Evolutionary conservation across 2,888 invertebrate genomes (phyloP), one percentile per base, ranked within the genome.

Genomic region (Neocrepidodera transversa): DNA sequence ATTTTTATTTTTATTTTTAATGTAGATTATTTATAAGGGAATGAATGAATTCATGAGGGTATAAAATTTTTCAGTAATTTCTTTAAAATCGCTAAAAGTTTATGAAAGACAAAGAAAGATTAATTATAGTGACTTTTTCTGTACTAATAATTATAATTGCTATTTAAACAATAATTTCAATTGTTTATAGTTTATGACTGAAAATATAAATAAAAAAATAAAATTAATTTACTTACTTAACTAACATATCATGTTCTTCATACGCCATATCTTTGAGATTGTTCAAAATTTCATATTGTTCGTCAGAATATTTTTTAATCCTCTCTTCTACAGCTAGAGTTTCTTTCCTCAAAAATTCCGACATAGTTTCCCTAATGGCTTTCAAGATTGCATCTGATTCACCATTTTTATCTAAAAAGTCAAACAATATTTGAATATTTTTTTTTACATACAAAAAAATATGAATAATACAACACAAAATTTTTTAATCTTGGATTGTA

Each of bases 221-320:
- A n/a, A n/a, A n/a, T n/a, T n/a, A n/a, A n/a, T n/a, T n/a, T 63
- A 55, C 66, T 66, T 40, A 70, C 64, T 50, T 70, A 49, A 68
- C 73, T 76, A 87, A 83, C 18, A 45, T 86, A 30, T 63, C 58
- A 14, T 63, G 63, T 23, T 65, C 65, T 17, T 60, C 55, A 42
- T 57, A 61, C 0, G 88, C 88, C 74, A 84, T 86, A 76, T 89
- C 89, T 72, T 86, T 86, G 77, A 86, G 87, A 65, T 85, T 85
- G 74, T 93, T 91, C 69, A 92, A 83, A 67, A 87, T 55, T 28
- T 70, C 68, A 82, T 90, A 90, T 74, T 91, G 89, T 73, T 88
- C 87, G 71, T 89, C 89, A 64, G 88, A 86, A 79, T 85, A 93
- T 60, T 85, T 85, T 71, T 89, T 86, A 60, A 94, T 89, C 67